phyloP scores from a whole-genome alignment of 2,113 vertebrate genomes.

The Prunella fulvescens region DNA sequence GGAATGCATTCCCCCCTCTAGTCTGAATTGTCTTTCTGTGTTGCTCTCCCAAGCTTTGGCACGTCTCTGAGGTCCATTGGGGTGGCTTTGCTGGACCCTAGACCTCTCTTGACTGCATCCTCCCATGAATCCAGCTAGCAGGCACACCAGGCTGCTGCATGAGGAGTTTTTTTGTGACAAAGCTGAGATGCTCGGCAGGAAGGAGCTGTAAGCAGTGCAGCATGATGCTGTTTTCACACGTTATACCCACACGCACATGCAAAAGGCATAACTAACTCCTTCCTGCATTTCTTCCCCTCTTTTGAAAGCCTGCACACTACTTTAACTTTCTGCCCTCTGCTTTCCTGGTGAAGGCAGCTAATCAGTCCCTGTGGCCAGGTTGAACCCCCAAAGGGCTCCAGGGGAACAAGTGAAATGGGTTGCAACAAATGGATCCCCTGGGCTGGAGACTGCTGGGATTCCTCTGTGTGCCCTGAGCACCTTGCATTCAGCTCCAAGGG shows the following conservation, averaged over 20 bases:
- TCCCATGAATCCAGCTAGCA: background rate
- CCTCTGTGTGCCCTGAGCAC: background rate
- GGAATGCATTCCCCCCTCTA: background rate
- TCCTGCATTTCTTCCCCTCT: background rate
- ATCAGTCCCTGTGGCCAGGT: background rate
- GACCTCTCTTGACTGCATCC: background rate
- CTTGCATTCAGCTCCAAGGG: background rate
- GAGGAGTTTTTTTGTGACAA: background rate
- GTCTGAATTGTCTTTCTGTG: background rate
- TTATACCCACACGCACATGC: rapidly evolving
- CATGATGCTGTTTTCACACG: background rate
- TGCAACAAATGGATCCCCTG: background rate
- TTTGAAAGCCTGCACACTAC: background rate
- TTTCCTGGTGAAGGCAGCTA: background rate
- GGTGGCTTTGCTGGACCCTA: background rate
- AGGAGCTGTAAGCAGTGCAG: background rate
- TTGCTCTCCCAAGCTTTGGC: background rate
- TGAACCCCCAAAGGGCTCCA: background rate
- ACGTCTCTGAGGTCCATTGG: background rate
- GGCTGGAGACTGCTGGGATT: background rate
- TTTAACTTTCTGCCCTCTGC: background rate
- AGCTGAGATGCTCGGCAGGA: background rate
- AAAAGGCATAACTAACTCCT: background rate
- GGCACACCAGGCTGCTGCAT: background rate
- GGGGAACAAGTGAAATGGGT: background rate